These are phyloP conservation scores for Stictocephala bisonia DNA, from an alignment of 2,888 invertebrate genomes.

Conservation along the genomic window DNA sequence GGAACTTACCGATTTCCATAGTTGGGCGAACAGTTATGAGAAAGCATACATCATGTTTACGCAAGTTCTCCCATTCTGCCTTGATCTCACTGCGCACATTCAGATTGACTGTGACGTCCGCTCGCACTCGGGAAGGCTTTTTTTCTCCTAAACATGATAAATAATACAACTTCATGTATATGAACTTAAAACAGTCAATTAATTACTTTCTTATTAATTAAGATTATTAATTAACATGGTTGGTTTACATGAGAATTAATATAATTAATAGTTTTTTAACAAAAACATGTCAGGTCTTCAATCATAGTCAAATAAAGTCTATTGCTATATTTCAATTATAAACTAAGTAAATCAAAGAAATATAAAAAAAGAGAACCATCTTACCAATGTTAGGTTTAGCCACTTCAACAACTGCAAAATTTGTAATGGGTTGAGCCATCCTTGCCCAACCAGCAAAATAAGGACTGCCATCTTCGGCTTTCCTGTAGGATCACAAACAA, in stretches of 20 bases:
- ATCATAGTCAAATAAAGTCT: no score
- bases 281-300: no score
- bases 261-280: no score
- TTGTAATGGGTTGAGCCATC: constrained; percentile 95
- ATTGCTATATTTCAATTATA: no score
- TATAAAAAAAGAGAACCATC: no score
- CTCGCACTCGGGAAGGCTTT: constrained; percentile 93
- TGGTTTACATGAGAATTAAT: no score
- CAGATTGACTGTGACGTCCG: constrained; percentile 93
- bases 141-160: constrained; percentile 82
- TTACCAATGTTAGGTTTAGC: constrained; percentile 84
- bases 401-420: constrained; percentile 95
- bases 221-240: no score
- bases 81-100: constrained; percentile 93
- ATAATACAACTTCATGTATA: no score
- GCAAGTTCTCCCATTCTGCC: constrained; percentile 94
- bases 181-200: no score
- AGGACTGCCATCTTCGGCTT: constrained; percentile 84
- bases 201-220: no score
- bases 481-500: constrained; percentile 69
- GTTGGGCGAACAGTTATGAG: constrained; percentile 90
- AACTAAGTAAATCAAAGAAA: no score
- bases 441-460: constrained; percentile 99
- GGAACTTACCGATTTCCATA: constrained; percentile 77
- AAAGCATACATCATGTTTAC: constrained; percentile 99